phyloP scores from a whole-genome alignment of 1,140 invertebrate species.

The Drosophila malerkotliana region DNA sequence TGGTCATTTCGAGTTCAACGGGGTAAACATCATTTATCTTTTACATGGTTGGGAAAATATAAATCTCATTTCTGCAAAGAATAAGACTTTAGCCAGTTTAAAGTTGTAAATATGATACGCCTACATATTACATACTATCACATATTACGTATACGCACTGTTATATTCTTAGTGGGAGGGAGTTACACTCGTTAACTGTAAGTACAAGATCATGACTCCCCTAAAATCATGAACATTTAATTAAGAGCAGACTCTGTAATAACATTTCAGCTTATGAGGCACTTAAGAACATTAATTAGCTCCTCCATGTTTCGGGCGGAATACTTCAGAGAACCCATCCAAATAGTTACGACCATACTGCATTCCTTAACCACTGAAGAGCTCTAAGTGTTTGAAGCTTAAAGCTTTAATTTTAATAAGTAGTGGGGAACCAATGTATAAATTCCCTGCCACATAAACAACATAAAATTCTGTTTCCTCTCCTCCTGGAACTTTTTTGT shows the following conservation, averaged over 20 bases:
- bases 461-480: neutral
- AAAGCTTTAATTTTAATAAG: neutral
- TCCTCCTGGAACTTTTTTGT: neutral
- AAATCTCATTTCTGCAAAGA: neutral
- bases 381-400: neutral
- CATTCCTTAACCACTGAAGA: neutral
- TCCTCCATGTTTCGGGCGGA: neutral
- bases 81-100: neutral
- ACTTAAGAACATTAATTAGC: slow-evolving; percentile 26
- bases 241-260: slow-evolving; percentile 21
- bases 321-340: neutral
- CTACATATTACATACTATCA: neutral
- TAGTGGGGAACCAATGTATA: neutral
- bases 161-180: neutral
- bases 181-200: slow-evolving; percentile 1
- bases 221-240: slow-evolving; percentile 33
- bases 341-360: slow-evolving; percentile 24
- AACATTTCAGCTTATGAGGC: slow-evolving; percentile 33
- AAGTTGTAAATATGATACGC: neutral
- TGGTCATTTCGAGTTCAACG: slow-evolving; percentile 1
- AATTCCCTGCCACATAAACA: neutral
- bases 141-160: neutral
- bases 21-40: slow-evolving; percentile 29
- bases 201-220: slow-evolving; percentile 3
- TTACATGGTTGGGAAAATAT: neutral